Percentiles rank a stretch among this genome's conserved stretches.
These are phyloP conservation scores for Caenorhabditis doughertyi DNA, from an alignment of 2,888 invertebrate genomes.

Conservation along the genomic window DNA sequence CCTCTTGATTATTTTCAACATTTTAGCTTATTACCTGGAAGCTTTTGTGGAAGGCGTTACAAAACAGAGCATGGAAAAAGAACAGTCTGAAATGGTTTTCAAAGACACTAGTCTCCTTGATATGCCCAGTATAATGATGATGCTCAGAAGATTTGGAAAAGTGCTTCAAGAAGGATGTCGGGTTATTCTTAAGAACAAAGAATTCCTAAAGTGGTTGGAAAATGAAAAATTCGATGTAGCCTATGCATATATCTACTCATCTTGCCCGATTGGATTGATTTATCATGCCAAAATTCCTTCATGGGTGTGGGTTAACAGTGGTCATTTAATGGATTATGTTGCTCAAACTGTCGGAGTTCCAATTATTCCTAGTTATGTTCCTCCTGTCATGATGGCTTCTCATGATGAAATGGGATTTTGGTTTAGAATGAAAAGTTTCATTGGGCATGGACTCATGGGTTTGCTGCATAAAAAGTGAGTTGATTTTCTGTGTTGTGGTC, in stretches of 20 bases:
- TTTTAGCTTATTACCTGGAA: slow-evolving; percentile 42
- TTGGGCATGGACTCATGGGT: slow-evolving; percentile 66
- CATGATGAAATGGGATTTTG: slow-evolving; percentile 73
- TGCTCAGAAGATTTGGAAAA: slow-evolving; percentile 43
- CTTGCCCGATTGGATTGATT: slow-evolving; percentile 77
- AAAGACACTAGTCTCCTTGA: slow-evolving; percentile 51
- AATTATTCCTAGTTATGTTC: slow-evolving; percentile 73
- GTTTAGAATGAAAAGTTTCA: slow-evolving; percentile 70
- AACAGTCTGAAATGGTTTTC: slow-evolving; percentile 66
- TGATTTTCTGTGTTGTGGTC: too few relatives aligned
- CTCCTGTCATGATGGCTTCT: slow-evolving; percentile 73
- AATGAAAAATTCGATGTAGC: slow-evolving; percentile 77
- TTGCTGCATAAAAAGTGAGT: slow-evolving; percentile 23
- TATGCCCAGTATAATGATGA: slow-evolving; percentile 47
- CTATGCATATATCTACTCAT: slow-evolving; percentile 75
- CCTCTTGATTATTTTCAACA: slow-evolving; percentile 3
- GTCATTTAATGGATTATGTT: slow-evolving; percentile 75
- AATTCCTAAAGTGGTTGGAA: slow-evolving; percentile 67
- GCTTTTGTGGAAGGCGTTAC: slow-evolving; percentile 48
- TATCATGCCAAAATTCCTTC: slow-evolving; percentile 75
- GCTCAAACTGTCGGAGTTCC: slow-evolving; percentile 75
- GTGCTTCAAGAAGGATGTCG: slow-evolving; percentile 51
- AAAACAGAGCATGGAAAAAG: slow-evolving; percentile 55
- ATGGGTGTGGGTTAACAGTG: slow-evolving; percentile 79
- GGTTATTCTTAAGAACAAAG: slow-evolving; percentile 59